A percentile compares a stretch with the other conserved stretches of the same genome.
Conservation (phyloP, 2,888 invertebrate species). For the Agrochola litura region DNA sequence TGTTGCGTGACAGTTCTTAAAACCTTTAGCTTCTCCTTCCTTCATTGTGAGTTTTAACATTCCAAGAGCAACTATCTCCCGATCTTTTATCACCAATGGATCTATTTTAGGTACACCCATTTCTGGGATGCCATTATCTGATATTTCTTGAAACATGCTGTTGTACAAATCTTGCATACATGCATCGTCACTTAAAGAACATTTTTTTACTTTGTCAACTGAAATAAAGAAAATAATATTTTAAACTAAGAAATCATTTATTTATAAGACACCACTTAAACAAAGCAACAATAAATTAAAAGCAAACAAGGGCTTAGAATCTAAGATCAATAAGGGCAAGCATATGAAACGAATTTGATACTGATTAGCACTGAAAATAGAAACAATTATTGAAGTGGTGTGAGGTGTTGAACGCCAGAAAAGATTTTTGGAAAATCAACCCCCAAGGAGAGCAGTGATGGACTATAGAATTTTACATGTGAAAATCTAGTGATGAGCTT, state of each 20-base stretch:
- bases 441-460: not conserved
- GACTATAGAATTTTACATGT: not conserved
- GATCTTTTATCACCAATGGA: constrained; percentile 37
- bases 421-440: not conserved
- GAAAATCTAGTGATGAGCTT: not conserved
- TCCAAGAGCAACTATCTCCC: constrained; percentile 5
- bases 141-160: not conserved
- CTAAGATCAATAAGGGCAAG: not conserved
- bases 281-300: not conserved
- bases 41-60: constrained; percentile 33
- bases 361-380: not conserved
- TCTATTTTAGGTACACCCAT: constrained; percentile 40
- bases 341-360: not conserved
- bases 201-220: constrained; percentile 45
- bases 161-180: constrained; percentile 20
- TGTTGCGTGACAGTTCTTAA: constrained; percentile 37
- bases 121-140: constrained; percentile 50
- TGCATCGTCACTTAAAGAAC: constrained; percentile 25
- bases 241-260: not conserved
- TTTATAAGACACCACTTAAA: not conserved
- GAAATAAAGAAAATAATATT: constrained; percentile 22
- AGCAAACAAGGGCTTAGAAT: not conserved
- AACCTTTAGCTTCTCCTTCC: constrained; percentile 46
- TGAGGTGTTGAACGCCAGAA: not conserved
- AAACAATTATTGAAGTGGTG: not conserved